phyloP scores from a whole-genome alignment of 1,140 invertebrate genomes.

The Bradynema listronoti region DNA sequence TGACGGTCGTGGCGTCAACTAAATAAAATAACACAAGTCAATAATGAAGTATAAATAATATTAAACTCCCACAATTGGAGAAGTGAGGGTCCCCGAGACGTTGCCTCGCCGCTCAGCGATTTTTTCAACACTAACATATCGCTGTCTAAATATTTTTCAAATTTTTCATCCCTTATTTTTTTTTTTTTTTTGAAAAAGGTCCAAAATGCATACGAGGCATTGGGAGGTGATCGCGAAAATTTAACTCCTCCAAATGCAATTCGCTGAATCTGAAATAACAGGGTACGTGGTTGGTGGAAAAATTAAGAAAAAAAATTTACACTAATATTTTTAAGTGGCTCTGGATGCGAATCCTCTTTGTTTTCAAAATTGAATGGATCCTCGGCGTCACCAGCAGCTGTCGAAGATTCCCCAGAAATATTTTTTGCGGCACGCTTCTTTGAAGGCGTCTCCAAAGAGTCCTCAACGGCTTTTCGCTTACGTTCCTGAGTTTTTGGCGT shows the following conservation, averaged over 20 bases:
- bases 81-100: slow-evolving; percentile 1
- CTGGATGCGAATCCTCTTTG: slow-evolving; percentile 44
- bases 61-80: too few species aligned
- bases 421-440: too few species aligned
- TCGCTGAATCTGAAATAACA: slow-evolving; percentile 16
- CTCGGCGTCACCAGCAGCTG: slow-evolving; percentile 12
- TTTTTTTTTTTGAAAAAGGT: too few species aligned
- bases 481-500: too few species aligned
- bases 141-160: slow-evolving; percentile 19
- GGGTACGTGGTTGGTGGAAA: not conserved
- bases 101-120: slow-evolving; percentile 17
- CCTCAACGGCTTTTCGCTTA: too few species aligned
- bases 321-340: slow-evolving; percentile 46
- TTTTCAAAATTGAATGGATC: slow-evolving; percentile 49
- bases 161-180: not conserved
- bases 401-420: too few species aligned
- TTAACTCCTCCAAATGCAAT: slow-evolving; percentile 29
- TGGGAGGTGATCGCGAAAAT: slow-evolving; percentile 24
- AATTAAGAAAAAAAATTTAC: slow-evolving; percentile 12
- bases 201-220: slow-evolving; percentile 13
- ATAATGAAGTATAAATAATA: too few species aligned
- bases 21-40: too few species aligned
- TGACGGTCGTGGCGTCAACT: too few species aligned
- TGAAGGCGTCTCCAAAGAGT: too few species aligned
- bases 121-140: slow-evolving; percentile 41